phyloP scores from a whole-genome alignment of 2,888 invertebrate genomes.

The Ernsta delagoae region DNA sequence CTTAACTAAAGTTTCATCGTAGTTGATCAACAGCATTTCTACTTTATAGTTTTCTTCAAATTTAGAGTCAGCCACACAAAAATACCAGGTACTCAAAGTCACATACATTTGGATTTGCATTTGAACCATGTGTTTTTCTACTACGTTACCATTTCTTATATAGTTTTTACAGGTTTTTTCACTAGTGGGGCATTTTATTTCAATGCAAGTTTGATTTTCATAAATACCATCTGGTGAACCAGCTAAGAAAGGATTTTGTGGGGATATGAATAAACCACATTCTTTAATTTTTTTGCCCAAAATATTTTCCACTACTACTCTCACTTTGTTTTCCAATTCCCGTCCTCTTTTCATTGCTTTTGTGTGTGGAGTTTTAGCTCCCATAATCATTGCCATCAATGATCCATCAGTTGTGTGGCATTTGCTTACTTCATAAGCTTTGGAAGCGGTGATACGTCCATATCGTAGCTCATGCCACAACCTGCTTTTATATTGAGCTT shows the following conservation, averaged over 20 bases:
- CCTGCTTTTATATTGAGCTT: background rate
- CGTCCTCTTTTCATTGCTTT: background rate
- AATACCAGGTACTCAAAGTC: background rate
- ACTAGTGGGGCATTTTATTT: constrained; percentile 5
- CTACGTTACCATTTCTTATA: background rate
- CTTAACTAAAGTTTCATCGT: no score
- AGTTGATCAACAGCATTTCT: no score
- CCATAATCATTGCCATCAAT: no score
- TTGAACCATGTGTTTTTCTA: background rate
- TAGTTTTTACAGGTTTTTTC: background rate
- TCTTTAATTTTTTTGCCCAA: background rate
- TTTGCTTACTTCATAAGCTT: background rate
- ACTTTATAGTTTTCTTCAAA: constrained; percentile 1
- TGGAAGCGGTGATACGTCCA: background rate
- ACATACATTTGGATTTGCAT: background rate
- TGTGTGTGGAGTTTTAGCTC: no score
- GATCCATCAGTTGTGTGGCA: background rate
- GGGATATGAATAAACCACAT: background rate
- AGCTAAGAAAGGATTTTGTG: background rate
- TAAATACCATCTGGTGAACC: constrained; percentile 2
- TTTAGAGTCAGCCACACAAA: background rate
- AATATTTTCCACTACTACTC: background rate
- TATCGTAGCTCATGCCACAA: constrained; percentile 1
- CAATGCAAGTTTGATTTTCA: background rate
- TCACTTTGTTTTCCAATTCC: constrained; percentile 1